Base-by-base conservation (phyloP, 2,888 invertebrate species). In the Rhamnusium bicolor region DNA sequence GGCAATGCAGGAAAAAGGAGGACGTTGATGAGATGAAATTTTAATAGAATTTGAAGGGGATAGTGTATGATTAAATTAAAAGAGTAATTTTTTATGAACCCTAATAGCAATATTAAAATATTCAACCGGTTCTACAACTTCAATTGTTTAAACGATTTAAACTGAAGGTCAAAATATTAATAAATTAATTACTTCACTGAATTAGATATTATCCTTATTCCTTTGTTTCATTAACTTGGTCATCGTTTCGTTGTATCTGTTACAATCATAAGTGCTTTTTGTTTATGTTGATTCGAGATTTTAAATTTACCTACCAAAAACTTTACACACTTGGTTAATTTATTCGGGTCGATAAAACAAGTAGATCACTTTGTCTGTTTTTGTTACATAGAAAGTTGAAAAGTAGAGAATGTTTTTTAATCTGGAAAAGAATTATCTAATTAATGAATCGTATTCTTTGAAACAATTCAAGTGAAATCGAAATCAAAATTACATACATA, bases 91-190 rank as follows among this genome's bases (percentile, higher is more conserved):
- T 61, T 51, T 27, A 32, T 61, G 69, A 54, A 61, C 69, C 69
- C 68, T 61, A 61, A 61, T n/a, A 32, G 40, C 61, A 21, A 46
- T 47, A 67, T 21, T 67, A 67, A 67, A 67, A 58, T 58, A 68
- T 58, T 47, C 19, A 56, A 54, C 54, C 54, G 16, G 60, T 49
- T 69, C 21, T n/a, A 51, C 46, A 53, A 32, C 7, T 21, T 56
- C 56, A 56, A 32, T 67, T 71, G 65, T 71, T 72, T 69, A 61
- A 56, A 76, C 72, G 69, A 73, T 76, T 72, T 56, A 32, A 53
- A 61, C 16, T 69, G 76, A 76, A 76, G 76, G 76, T 76, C 76
- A 54, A 72, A 71, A 70, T 67, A 76, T 72, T 76, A 73, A 71
- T 76, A 70, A 70, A 76, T 67, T 74, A 70, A 72, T 76, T 76